Conservation (phyloP, 2,113 vertebrate genomes). For the Panurus biarmicus region DNA sequence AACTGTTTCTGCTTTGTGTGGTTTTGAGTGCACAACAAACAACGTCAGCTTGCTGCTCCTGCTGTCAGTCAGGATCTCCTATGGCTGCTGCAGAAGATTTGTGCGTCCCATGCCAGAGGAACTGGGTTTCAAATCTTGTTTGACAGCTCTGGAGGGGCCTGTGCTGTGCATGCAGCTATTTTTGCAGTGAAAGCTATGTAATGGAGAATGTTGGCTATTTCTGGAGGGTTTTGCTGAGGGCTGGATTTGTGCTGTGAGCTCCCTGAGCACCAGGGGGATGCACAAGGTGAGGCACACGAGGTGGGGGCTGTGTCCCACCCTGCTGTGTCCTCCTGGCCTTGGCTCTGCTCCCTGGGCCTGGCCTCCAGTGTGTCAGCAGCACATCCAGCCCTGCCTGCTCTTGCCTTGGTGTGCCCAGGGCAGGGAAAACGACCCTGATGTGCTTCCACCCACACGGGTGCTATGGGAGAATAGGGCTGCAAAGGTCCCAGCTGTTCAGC, state of each 20-base stretch:
- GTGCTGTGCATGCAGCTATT: background rate
- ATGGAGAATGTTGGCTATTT: background rate
- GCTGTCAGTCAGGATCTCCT: background rate
- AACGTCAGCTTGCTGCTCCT: background rate
- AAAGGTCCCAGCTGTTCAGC: background rate
- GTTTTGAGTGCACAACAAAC: background rate
- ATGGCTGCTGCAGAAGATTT: background rate
- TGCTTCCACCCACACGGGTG: background rate
- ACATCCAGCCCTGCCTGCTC: background rate
- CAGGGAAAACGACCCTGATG: background rate
- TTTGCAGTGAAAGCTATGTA: background rate
- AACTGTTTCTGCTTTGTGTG: background rate
- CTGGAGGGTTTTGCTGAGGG: background rate
- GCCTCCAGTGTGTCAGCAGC: background rate
- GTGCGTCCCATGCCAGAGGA: background rate
- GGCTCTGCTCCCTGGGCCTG: background rate
- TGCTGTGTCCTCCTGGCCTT: background rate
- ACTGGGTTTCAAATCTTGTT: background rate
- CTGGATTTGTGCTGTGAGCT: background rate
- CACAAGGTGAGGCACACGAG: rapidly evolving
- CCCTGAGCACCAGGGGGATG: background rate
- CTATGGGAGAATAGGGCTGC: background rate
- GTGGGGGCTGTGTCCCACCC: background rate
- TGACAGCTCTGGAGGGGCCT: background rate
- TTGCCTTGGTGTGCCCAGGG: background rate